These are phyloP conservation scores for Muntiacus reevesi DNA, from an alignment of 2,113 vertebrate species.

Conservation along the genomic window DNA sequence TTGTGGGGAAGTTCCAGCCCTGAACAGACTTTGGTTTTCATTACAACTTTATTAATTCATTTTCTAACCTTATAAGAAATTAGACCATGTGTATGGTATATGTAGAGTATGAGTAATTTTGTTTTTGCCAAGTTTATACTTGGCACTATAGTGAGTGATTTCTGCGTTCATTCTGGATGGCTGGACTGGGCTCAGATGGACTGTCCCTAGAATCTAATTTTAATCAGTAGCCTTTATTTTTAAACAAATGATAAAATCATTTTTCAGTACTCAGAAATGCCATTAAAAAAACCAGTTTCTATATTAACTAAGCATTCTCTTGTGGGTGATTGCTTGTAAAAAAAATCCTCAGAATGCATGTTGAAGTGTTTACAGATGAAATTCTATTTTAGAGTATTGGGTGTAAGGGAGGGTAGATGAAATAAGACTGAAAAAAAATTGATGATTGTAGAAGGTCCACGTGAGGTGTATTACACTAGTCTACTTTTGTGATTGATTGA, in stretches of 20 bases:
- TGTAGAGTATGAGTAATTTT: constrained; percentile 17
- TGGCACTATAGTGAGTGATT: background rate
- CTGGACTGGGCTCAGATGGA: background rate
- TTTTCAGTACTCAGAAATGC: background rate
- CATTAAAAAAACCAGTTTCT: background rate
- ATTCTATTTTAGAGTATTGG: background rate
- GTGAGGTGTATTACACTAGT: background rate
- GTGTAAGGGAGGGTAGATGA: background rate
- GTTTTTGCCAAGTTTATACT: constrained; percentile 3
- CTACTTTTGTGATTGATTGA: background rate
- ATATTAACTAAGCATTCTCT: background rate
- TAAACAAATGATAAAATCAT: background rate
- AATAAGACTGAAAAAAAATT: background rate
- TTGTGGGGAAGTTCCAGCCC: background rate
- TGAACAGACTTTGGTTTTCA: constrained; percentile 18
- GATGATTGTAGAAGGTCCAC: background rate
- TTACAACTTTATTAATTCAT: constrained; percentile 32
- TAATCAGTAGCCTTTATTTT: background rate
- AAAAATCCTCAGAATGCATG: background rate
- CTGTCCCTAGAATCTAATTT: background rate
- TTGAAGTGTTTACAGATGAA: background rate
- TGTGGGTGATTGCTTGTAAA: background rate
- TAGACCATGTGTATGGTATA: background rate
- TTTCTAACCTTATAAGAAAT: constrained; percentile 30
- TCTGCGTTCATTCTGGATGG: background rate